Evolutionary conservation across 2,797 vertebrate species (phyloP), one percentile per base, ranked within the genome.

Genomic region (Austrolebias charrua): DNA sequence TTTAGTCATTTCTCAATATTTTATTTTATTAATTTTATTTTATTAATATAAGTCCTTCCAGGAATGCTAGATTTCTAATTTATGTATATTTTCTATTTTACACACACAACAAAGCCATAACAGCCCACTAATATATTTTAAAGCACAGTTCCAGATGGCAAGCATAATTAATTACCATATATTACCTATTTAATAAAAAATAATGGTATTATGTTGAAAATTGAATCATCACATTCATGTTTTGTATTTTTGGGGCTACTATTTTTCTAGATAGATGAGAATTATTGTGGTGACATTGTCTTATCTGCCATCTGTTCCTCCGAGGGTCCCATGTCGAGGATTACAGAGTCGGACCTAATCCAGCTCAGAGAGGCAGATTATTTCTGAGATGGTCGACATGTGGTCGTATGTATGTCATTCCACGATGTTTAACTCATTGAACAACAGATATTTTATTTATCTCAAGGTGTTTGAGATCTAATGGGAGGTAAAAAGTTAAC

Each of bases 301-400:
- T 83, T 78, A 78, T 84, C 79, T 83, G 74, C 90, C 87, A 91
- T 92, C 90, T 92, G 89, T 49, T 90, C 80, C 65, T 80, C 63
- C 79, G 64, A 87, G 71, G 69, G 71, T 82, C 59, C 74, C 79
- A 80, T 86, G 86, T 77, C 77, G 77, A 81, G 87, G 90, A 92
- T 92, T 92, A 90, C 73, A 79, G 71, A 57, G 74, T 42, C 49
- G 59, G 62, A 69, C 78, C 70, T 91, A 91, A 92, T 92, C 91
- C 85, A 72, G 29, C 57, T 52, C 73, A 62, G 54, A 73, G 70
- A 81, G 66, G 55, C 66, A 83, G 89, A 91, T 90, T 89, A 91
- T 75, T 80, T 55, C 78, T 50, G 65, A 81, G 75, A 80, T 80
- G 82, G 66, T 85, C 80, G 81, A 64, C 72, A 73, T 78, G 71